Conservation (phyloP, 2,797 vertebrate species). For the Pelodytes ibericus region DNA sequence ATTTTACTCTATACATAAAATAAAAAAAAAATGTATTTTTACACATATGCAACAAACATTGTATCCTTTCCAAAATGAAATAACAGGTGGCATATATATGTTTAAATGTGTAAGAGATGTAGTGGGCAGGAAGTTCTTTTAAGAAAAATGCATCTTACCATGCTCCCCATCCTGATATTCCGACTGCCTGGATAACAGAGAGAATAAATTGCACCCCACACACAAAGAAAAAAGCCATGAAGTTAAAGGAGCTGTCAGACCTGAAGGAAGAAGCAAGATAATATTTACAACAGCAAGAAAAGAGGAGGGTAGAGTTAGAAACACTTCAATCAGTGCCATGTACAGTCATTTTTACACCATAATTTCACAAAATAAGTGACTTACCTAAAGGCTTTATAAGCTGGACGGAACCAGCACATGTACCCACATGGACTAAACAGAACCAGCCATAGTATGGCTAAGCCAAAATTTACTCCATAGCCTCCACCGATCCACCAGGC, state of each 20-base stretch:
- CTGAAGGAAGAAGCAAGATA: slow-evolving; percentile 63
- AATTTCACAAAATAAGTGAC: slow-evolving; percentile 19
- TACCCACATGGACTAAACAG: slow-evolving; percentile 93
- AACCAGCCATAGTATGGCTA: slow-evolving; percentile 89
- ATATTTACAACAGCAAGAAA: not conserved
- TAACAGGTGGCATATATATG: too few relatives aligned
- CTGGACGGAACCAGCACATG: slow-evolving; percentile 92
- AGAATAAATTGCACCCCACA: slow-evolving; percentile 89
- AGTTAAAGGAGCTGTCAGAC: slow-evolving; percentile 97
- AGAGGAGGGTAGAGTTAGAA: not conserved
- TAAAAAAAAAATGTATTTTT: too few relatives aligned
- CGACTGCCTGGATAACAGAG: slow-evolving; percentile 81
- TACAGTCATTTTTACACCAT: not conserved
- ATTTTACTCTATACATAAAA: too few relatives aligned
- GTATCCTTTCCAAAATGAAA: too few relatives aligned
- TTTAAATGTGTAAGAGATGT: too few relatives aligned
- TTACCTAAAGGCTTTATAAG: slow-evolving; percentile 95
- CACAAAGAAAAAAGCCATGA: slow-evolving; percentile 96
- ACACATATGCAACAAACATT: too few relatives aligned
- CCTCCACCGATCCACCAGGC: slow-evolving; percentile 92
- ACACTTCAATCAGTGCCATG: not conserved
- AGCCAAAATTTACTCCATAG: slow-evolving; percentile 79
- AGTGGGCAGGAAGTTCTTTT: too few relatives aligned
- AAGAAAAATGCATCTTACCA: slow-evolving; percentile 84
- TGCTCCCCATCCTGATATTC: slow-evolving; percentile 86